Base-by-base conservation (phyloP, 2,888 invertebrate species). In the Tetranychus truncatus region DNA sequence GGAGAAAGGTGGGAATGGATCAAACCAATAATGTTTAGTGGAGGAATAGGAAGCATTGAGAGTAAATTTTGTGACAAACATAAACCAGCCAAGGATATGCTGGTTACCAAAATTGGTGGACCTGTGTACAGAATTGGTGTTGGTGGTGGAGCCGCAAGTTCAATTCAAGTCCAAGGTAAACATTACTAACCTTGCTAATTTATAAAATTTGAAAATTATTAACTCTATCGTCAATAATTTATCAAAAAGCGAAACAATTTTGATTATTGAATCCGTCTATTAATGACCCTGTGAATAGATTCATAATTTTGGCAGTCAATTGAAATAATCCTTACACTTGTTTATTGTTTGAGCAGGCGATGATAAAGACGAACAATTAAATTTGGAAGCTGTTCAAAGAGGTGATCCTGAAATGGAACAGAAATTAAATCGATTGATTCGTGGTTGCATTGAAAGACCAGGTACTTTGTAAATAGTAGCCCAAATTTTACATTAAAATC, bases 11-110 rank as follows among this genome's bases (percentile, higher is more conserved):
- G 90, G 75, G 97, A 99, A 83, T 99, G 91, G 86, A 90, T 97
- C 15, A 99, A 99, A 81, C 97, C 97, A 0, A 96, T 99, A 76
- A 96, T 99, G 96, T 97, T 99, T 81, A 95, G 94, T 81, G 97
- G 91, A 72, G 96, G 97, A 45, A 87, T 97, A 77, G 97, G 97
- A 3, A 89, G 89, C 75, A 90, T 97, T 87, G 91, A 93, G 77
- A 88, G 89, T 3, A 83, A 84, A 45, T 91, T 92, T 89, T 88
- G 89, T 0, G 85, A 88, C 74, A 96, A 96, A 84, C 83, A 88
- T 69, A 83, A 85, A 74, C 90, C 95, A 0, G 84, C 88, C 80
- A 87, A 88, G 84, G 94, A 91, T 15, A 92, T 94, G 89, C 85
- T 91, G 81, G 87, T 99, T 74, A 91, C 94, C 1, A 97, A 99